phyloP scores from a whole-genome alignment of 1,140 invertebrate species.

The Lamellibrachia luymesi region DNA sequence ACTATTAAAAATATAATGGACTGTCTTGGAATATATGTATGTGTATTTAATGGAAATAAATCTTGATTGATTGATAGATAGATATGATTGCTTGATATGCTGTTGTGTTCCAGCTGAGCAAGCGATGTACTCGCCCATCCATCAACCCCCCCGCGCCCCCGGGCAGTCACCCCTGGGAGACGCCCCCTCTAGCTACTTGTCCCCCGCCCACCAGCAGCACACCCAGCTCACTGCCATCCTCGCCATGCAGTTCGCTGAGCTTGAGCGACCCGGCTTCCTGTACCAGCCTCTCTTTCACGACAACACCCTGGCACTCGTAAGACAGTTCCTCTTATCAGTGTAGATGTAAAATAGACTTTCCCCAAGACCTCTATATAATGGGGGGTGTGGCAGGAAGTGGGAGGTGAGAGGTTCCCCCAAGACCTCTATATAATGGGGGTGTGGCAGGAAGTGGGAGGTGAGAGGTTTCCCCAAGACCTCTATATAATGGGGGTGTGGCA shows the following conservation, averaged over 20 bases:
- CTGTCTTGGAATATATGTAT: too few species aligned
- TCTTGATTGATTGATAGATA: too few species aligned
- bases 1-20: too few species aligned
- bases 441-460: too few species aligned
- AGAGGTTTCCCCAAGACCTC: too few species aligned
- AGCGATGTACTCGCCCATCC: background rate
- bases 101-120: conserved; percentile 12
- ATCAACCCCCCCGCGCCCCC: background rate
- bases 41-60: too few species aligned
- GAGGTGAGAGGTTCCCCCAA: too few species aligned
- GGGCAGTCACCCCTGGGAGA: background rate
- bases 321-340: background rate
- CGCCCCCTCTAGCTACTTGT: background rate
- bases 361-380: background rate
- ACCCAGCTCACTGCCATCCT: background rate
- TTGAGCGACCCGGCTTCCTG: conserved; percentile 2
- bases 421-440: too few species aligned
- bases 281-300: background rate
- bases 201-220: background rate
- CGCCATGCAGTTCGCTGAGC: background rate
- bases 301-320: background rate
- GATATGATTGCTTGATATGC: background rate
- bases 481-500: too few species aligned
- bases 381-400: background rate
- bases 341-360: background rate